Evolutionary conservation across 2,113 vertebrate genomes (phyloP).

Genomic region (Dromas ardeola): DNA sequence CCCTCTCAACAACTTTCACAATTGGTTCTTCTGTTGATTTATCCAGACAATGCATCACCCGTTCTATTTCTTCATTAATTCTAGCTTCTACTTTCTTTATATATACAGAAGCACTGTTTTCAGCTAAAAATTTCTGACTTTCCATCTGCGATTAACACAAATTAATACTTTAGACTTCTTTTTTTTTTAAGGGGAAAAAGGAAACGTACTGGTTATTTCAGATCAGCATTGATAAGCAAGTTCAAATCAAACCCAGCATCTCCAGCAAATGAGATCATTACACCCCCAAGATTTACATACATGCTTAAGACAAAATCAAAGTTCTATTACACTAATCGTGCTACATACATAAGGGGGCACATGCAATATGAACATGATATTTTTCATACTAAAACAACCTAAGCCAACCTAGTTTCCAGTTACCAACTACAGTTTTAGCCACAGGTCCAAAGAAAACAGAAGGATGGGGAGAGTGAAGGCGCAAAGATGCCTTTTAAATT

Average conservation of each 20-base stretch:
- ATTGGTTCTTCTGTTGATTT: slow-evolving; percentile 98
- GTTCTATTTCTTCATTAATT: slow-evolving; percentile 99
- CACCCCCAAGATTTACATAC: not conserved
- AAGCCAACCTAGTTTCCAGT: not conserved
- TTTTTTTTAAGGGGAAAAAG: not conserved
- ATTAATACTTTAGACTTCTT: slow-evolving; percentile 10
- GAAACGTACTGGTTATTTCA: not conserved
- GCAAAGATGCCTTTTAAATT: not conserved
- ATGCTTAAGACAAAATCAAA: not conserved
- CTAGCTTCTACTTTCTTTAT: slow-evolving; percentile 99
- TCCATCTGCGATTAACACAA: slow-evolving; percentile 87
- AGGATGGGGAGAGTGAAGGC: not conserved
- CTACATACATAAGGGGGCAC: not conserved
- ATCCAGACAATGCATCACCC: slow-evolving; percentile 98
- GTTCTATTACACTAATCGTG: not conserved
- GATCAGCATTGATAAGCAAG: not conserved
- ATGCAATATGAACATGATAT: not conserved
- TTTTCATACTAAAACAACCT: not conserved
- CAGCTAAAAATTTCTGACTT: slow-evolving; percentile 98
- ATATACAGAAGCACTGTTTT: slow-evolving; percentile 99
- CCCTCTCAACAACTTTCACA: slow-evolving; percentile 96
- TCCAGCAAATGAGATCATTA: not conserved
- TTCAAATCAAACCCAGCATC: not conserved
- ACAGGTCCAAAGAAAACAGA: not conserved
- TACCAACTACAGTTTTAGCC: not conserved